Conservation (phyloP, 1,140 invertebrate species). For the Drosophila sp. region DNA sequence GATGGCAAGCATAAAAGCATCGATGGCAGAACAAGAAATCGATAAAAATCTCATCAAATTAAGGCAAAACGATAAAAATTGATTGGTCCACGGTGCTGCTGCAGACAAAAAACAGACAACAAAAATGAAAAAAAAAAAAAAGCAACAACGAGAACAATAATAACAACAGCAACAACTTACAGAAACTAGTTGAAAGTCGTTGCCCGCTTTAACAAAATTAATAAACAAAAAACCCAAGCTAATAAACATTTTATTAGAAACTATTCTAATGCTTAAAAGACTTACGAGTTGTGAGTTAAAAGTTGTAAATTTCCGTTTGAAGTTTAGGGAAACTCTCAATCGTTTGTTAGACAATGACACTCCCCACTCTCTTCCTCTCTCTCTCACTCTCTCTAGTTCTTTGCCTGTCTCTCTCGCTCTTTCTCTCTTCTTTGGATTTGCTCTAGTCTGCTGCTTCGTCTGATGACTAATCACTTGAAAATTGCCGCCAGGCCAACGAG, state of each 20-base stretch:
- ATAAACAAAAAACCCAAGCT: slow-evolving; percentile 28
- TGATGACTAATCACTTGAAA: slow-evolving; percentile 78
- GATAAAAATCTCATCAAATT: slow-evolving; percentile 81
- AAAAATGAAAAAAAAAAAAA: slow-evolving; percentile 3
- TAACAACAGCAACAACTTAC: slow-evolving; percentile 19
- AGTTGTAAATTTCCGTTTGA: slow-evolving; percentile 16
- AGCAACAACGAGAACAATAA: slow-evolving; percentile 8
- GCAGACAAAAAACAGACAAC: slow-evolving; percentile 40
- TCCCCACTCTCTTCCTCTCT: background rate
- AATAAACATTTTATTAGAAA: slow-evolving; percentile 43
- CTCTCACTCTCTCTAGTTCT: slow-evolving; percentile 11
- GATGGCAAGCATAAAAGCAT: slow-evolving; percentile 21
- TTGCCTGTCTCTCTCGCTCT: background rate
- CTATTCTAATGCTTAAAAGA: slow-evolving; percentile 43
- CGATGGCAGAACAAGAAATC: slow-evolving; percentile 48
- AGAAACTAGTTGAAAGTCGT: slow-evolving; percentile 48
- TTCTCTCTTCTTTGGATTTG: slow-evolving; percentile 5
- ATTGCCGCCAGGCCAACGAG: slow-evolving; percentile 59
- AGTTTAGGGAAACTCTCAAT: slow-evolving; percentile 34
- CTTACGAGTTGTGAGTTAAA: background rate
- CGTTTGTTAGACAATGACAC: slow-evolving; percentile 1
- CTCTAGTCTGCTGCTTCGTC: slow-evolving; percentile 23
- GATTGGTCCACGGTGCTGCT: slow-evolving; percentile 57
- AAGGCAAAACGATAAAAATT: slow-evolving; percentile 79
- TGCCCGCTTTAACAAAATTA: slow-evolving; percentile 4